Percentiles rank a stretch among this genome's conserved stretches.
Evolutionary conservation across 2,888 invertebrate species (phyloP).

Genomic region (Drosophila putrida): DNA sequence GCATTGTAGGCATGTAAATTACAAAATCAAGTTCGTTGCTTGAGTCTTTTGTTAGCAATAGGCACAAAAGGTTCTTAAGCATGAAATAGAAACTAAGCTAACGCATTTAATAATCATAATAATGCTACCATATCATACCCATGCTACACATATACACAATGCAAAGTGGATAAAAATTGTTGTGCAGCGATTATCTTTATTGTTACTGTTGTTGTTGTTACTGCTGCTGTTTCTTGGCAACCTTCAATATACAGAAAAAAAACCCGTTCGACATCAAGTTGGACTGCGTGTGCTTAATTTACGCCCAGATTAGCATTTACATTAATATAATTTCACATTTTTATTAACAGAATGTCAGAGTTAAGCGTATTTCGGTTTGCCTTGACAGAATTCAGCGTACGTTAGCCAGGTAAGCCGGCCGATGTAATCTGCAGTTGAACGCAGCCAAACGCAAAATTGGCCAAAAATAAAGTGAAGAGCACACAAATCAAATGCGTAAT

Average conservation of each 20-base stretch:
- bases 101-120: slow-evolving; percentile 50
- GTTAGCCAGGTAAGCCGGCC: slow-evolving; percentile 23
- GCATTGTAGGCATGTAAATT: slow-evolving; percentile 72
- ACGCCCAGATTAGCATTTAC: slow-evolving; percentile 74
- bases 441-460: slow-evolving; percentile 28
- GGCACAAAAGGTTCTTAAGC: slow-evolving; percentile 76
- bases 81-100: slow-evolving; percentile 72
- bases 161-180: slow-evolving; percentile 40
- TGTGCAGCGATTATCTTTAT: slow-evolving; percentile 51
- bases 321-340: slow-evolving; percentile 76
- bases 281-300: slow-evolving; percentile 73
- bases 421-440: slow-evolving; percentile 38
- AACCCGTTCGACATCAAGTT: slow-evolving; percentile 61
- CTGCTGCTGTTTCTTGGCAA: slow-evolving; percentile 37
- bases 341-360: slow-evolving; percentile 64
- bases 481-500: slow-evolving; percentile 35
- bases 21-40: slow-evolving; percentile 81
- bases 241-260: slow-evolving; percentile 54
- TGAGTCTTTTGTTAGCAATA: slow-evolving; percentile 72
- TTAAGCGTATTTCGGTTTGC: slow-evolving; percentile 31
- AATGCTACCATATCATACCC: slow-evolving; percentile 38
- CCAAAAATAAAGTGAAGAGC: slow-evolving; percentile 25
- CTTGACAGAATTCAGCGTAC: slow-evolving; percentile 39
- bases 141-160: slow-evolving; percentile 27
- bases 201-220: slow-evolving; percentile 15